Evolutionary conservation across 1,140 invertebrate genomes (phyloP).

Genomic region (Papilio helenus): DNA sequence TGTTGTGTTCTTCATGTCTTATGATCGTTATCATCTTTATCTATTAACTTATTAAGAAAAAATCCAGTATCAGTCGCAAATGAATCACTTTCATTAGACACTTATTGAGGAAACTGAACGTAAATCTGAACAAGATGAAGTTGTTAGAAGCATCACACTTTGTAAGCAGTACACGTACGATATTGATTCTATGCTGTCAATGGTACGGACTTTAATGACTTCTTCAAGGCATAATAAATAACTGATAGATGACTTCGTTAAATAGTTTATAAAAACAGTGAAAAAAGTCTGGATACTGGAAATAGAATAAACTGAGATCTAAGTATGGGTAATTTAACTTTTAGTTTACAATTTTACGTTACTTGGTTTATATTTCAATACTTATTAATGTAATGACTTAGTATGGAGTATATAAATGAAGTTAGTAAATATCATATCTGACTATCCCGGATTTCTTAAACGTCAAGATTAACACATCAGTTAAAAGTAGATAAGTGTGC

Average conservation of each 20-base stretch:
- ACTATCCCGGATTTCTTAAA: too few species aligned
- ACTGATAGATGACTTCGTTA: background rate
- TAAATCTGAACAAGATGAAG: background rate
- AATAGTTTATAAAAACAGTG: background rate
- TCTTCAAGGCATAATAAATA: background rate
- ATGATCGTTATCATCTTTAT: background rate
- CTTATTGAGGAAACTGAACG: constrained; percentile 52
- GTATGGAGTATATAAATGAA: too few species aligned
- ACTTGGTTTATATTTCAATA: too few species aligned
- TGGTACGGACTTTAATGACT: background rate
- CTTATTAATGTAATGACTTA: too few species aligned
- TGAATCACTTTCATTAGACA: constrained; percentile 54
- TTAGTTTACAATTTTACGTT: too few species aligned
- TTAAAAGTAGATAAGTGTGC: too few species aligned
- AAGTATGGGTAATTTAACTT: too few species aligned
- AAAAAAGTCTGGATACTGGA: background rate
- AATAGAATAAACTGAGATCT: background rate
- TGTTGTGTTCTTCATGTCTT: background rate
- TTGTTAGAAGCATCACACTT: background rate
- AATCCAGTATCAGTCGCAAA: background rate
- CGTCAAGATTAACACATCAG: too few species aligned
- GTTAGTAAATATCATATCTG: too few species aligned
- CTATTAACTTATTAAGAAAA: background rate
- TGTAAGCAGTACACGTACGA: background rate
- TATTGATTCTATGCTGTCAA: constrained; percentile 2